A percentile compares a stretch with the other conserved stretches of the same genome.
Evolutionary conservation across 2,797 vertebrate genomes (phyloP).

Genomic region (Oreochromis mossambicus): DNA sequence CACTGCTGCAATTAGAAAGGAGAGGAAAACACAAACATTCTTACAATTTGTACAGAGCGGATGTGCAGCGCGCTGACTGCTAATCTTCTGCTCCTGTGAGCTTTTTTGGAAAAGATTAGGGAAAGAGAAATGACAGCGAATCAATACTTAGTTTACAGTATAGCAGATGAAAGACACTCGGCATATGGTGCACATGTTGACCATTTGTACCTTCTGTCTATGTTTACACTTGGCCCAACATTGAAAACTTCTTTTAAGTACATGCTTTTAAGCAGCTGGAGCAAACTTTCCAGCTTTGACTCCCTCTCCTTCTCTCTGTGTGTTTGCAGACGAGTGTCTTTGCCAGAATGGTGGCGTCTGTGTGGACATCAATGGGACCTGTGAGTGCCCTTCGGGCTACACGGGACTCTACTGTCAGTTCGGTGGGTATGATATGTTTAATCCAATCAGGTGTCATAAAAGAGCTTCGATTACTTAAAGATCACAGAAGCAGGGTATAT

Average conservation of each 20-base stretch:
- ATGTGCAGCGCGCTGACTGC: constrained; percentile 53
- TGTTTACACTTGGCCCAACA: constrained; percentile 41
- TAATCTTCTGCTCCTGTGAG: constrained; percentile 50
- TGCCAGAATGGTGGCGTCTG: constrained; percentile 93
- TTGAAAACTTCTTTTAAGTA: constrained; percentile 3
- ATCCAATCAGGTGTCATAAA: constrained; percentile 30
- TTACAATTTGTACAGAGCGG: constrained; percentile 55
- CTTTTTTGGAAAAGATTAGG: constrained; percentile 51
- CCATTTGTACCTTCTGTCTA: constrained; percentile 37
- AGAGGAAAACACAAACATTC: constrained; percentile 75
- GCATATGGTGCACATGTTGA: constrained; percentile 53
- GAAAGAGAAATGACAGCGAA: constrained; percentile 46
- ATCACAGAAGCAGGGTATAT: background rate
- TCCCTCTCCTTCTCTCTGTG: background rate
- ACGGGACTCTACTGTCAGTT: constrained; percentile 92
- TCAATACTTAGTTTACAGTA: constrained; percentile 52
- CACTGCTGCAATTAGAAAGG: constrained; percentile 66
- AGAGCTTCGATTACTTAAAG: background rate
- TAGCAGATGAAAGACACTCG: constrained; percentile 53
- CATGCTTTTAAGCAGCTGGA: constrained; percentile 19
- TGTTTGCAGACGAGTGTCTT: constrained; percentile 78
- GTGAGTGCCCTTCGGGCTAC: constrained; percentile 78
- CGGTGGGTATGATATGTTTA: constrained; percentile 75
- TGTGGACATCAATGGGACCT: constrained; percentile 81
- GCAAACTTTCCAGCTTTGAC: constrained; percentile 12